Evolutionary conservation across 2,113 vertebrate genomes (phyloP).

Genomic region (Felis catus): DNA sequence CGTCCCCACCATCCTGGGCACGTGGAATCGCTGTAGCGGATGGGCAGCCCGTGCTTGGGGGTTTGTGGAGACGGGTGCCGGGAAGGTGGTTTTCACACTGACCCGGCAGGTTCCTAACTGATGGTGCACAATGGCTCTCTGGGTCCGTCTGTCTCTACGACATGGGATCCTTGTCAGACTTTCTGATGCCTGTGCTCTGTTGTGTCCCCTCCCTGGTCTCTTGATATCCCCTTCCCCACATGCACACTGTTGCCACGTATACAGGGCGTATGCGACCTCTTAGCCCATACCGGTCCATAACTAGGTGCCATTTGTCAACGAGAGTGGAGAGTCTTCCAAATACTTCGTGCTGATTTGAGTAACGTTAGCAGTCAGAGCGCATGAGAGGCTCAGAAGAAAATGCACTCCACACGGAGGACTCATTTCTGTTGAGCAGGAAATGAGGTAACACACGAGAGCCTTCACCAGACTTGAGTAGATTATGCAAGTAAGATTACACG

Average conservation of each 20-base stretch:
- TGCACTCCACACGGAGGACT: neutral
- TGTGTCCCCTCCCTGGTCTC: neutral
- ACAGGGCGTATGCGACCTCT: neutral
- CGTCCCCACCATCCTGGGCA: neutral
- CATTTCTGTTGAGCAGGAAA: neutral
- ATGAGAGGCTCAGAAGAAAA: neutral
- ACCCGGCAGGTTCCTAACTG: neutral
- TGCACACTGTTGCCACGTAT: neutral
- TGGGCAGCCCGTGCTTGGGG: neutral
- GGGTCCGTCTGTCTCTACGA: neutral
- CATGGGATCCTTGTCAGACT: no score
- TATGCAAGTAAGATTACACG: neutral
- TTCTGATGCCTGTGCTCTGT: neutral
- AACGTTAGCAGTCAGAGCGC: neutral
- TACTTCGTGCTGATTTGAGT: neutral
- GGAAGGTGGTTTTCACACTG: neutral
- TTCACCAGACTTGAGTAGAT: neutral
- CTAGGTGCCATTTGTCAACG: neutral
- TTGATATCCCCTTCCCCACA: neutral
- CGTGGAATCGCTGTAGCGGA: neutral
- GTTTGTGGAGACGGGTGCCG: neutral
- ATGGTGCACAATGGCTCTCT: neutral
- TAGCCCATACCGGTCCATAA: accelerated
- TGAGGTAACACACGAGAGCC: neutral
- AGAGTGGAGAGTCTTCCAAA: neutral